Percentiles rank a stretch among this genome's conserved stretches.
Evolutionary conservation across 2,888 invertebrate genomes (phyloP).

Genomic region (Acanthococcus lagerstroemiae): DNA sequence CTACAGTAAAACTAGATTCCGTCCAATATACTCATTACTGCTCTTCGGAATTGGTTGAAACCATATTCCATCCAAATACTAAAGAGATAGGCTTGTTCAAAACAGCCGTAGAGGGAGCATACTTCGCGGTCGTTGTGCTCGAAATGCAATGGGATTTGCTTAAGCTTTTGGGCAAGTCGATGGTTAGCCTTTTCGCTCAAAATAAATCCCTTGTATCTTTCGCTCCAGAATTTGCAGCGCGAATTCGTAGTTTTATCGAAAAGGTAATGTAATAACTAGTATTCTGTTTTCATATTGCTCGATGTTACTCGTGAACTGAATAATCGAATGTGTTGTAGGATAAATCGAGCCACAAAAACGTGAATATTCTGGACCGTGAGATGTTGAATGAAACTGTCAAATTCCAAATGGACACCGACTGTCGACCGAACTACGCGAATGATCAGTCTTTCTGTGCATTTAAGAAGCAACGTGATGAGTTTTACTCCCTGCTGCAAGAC

Average conservation of each 20-base stretch:
- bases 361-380: constrained; percentile 13
- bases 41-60: neutral
- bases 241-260: neutral
- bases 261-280: neutral
- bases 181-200: neutral
- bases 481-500: constrained; percentile 16
- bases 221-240: neutral
- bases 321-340: neutral
- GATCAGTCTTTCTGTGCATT: constrained; percentile 15
- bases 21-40: neutral
- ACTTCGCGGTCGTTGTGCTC: constrained; percentile 8
- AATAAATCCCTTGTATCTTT: neutral
- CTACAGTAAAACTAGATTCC: neutral
- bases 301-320: neutral
- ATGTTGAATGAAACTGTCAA: constrained; percentile 15
- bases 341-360: neutral
- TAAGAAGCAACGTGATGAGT: constrained; percentile 23
- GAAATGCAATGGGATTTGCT: constrained; percentile 15
- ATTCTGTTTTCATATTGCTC: neutral
- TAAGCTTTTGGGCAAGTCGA: constrained; percentile 13
- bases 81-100: constrained; percentile 22
- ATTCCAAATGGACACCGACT: constrained; percentile 21
- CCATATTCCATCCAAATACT: neutral
- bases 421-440: constrained; percentile 13
- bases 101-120: neutral